Conservation (phyloP, 2,797 vertebrate species). For the Myotis daubentonii region DNA sequence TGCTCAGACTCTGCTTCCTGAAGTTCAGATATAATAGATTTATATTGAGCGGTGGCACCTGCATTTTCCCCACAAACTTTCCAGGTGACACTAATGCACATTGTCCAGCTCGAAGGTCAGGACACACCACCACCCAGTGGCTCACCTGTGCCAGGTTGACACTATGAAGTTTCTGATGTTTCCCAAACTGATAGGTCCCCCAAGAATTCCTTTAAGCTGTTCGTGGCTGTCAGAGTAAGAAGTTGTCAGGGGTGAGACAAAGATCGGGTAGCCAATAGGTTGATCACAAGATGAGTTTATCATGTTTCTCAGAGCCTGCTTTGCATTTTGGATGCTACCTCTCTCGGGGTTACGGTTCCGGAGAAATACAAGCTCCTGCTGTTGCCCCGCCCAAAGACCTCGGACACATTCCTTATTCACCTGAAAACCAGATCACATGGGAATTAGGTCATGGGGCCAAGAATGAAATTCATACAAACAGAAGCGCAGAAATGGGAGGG, state of each 20-base stretch:
- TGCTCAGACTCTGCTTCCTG: background rate
- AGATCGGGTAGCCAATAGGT: constrained; percentile 98
- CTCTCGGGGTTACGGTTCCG: constrained; percentile 98
- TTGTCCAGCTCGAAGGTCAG: background rate
- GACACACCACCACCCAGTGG: background rate
- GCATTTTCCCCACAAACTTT: background rate
- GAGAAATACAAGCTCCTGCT: constrained; percentile 98
- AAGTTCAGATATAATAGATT: background rate
- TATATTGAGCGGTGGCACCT: background rate
- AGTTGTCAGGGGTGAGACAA: constrained; percentile 97
- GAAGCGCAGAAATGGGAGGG: background rate
- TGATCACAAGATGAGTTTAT: constrained; percentile 99
- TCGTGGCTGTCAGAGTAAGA: constrained; percentile 97
- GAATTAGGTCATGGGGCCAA: constrained; percentile 9
- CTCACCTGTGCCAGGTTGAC: constrained; percentile 97
- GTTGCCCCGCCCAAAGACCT: constrained; percentile 98
- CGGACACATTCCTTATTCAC: constrained; percentile 99
- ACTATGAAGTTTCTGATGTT: constrained; percentile 96
- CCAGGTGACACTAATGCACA: background rate
- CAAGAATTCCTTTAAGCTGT: constrained; percentile 94
- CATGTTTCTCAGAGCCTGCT: constrained; percentile 99
- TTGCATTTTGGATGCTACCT: constrained; percentile 99
- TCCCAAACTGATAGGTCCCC: constrained; percentile 96
- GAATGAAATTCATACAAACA: constrained; percentile 23
- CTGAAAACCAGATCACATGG: constrained; percentile 84